Percentiles rank a stretch among this genome's conserved stretches.
These are phyloP conservation scores for Drosophila nasuta DNA, from an alignment of 1,140 invertebrate species.

Conservation along the genomic window DNA sequence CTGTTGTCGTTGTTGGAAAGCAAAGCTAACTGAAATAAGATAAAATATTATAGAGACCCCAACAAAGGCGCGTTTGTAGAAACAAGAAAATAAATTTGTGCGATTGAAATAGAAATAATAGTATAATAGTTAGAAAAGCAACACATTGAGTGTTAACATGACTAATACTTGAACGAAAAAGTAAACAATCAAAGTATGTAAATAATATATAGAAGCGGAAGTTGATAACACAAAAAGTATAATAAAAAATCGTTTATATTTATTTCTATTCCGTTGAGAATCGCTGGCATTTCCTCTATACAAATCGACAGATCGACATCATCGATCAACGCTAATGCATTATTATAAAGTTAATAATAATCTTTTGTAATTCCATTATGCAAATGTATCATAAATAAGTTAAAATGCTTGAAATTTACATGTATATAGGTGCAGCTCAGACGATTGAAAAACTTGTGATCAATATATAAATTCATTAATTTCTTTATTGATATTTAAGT, in stretches of 20 bases:
- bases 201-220: slow-evolving; percentile 19
- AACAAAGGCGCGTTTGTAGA: slow-evolving; percentile 53
- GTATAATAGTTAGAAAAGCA: slow-evolving; percentile 25
- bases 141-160: slow-evolving; percentile 40
- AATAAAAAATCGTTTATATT: neutral
- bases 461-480: slow-evolving; percentile 32
- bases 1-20: neutral
- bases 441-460: neutral
- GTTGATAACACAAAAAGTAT: neutral
- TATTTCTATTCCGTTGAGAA: neutral
- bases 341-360: neutral
- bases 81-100: slow-evolving; percentile 12
- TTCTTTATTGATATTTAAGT: slow-evolving; percentile 50
- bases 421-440: slow-evolving; percentile 28
- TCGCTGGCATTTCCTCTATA: slow-evolving; percentile 2
- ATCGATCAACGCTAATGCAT: slow-evolving; percentile 2
- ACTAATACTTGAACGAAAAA: slow-evolving; percentile 52
- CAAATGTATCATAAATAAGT: slow-evolving; percentile 11
- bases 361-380: neutral
- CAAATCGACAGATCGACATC: neutral
- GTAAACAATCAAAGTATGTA: slow-evolving; percentile 11
- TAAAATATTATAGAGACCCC: slow-evolving; percentile 20
- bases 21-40: slow-evolving; percentile 16
- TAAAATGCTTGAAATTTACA: slow-evolving; percentile 14
- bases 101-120: slow-evolving; percentile 29